These are phyloP conservation scores for Neuroterus valhalla DNA, from an alignment of 1,140 invertebrate genomes.

Conservation along the genomic window DNA sequence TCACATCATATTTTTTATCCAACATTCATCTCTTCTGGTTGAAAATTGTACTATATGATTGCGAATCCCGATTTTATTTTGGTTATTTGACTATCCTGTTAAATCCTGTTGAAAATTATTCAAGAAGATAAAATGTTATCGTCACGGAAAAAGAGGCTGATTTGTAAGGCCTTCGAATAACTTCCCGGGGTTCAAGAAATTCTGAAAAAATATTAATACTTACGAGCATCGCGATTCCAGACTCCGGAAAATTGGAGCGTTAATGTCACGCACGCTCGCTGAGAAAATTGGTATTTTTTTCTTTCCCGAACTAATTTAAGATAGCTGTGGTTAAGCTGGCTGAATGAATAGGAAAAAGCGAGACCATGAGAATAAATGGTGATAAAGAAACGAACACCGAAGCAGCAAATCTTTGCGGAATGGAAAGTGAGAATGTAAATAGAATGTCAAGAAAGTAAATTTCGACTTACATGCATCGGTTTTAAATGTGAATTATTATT, in stretches of 20 bases:
- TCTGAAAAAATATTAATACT: conserved; percentile 4
- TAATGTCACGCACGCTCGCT: conserved; percentile 18
- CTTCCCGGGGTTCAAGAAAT: not conserved
- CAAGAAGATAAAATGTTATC: no score
- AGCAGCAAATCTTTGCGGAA: conserved; percentile 1
- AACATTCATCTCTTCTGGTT: no score
- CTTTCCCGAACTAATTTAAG: conserved; percentile 26
- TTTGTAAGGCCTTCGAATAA: not conserved
- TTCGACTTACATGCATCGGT: conserved; percentile 27
- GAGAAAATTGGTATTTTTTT: conserved; percentile 27
- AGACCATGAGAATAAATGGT: conserved; percentile 27
- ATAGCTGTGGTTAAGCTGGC: conserved; percentile 26
- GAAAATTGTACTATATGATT: no score
- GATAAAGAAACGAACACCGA: conserved; percentile 25
- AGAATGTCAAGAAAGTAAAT: conserved; percentile 31
- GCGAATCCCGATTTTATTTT: no score
- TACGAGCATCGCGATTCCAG: not conserved
- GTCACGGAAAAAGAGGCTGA: no score
- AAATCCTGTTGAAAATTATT: no score
- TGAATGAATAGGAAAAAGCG: conserved; percentile 10
- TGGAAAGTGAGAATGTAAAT: not conserved
- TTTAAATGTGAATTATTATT: conserved; percentile 10
- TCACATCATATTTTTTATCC: no score
- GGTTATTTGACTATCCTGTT: no score
- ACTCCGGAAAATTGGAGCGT: conserved; percentile 4